Evolutionary conservation across 2,888 invertebrate species (phyloP).

Genomic region (Cantharis flavilabris): DNA sequence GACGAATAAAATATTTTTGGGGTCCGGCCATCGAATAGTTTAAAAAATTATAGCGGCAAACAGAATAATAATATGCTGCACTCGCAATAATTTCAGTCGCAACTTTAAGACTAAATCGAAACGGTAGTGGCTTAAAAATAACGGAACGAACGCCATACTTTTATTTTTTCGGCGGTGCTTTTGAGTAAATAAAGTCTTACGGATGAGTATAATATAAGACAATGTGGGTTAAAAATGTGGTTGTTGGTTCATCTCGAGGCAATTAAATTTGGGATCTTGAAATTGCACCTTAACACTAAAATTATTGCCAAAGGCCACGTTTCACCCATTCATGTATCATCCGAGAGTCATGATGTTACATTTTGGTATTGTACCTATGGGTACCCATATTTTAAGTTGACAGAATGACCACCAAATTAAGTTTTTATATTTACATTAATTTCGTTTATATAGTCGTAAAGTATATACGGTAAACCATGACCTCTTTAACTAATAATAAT

Average conservation of each 20-base stretch:
- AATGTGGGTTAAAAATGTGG: background rate
- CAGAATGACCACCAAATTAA: background rate
- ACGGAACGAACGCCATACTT: background rate
- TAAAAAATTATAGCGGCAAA: no score
- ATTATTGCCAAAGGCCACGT: background rate
- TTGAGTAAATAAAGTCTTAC: background rate
- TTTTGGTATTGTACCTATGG: background rate
- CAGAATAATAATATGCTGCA: no score
- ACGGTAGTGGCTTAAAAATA: background rate
- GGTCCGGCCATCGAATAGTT: no score
- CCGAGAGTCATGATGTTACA: background rate
- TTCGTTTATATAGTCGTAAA: background rate
- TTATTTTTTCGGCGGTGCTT: background rate
- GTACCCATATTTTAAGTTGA: background rate
- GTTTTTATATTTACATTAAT: background rate
- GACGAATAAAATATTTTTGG: background rate
- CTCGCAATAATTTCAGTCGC: no score
- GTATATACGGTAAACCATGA: background rate
- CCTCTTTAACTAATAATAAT: background rate
- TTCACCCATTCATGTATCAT: background rate
- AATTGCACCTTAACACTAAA: slow-evolving; percentile 1
- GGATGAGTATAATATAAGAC: background rate
- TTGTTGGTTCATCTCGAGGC: background rate
- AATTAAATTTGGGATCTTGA: background rate
- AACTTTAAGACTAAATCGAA: background rate